Evolutionary conservation across 1,140 invertebrate genomes (phyloP), one percentile per base, ranked within the genome.

Genomic region (Helicoverpa armigera): DNA sequence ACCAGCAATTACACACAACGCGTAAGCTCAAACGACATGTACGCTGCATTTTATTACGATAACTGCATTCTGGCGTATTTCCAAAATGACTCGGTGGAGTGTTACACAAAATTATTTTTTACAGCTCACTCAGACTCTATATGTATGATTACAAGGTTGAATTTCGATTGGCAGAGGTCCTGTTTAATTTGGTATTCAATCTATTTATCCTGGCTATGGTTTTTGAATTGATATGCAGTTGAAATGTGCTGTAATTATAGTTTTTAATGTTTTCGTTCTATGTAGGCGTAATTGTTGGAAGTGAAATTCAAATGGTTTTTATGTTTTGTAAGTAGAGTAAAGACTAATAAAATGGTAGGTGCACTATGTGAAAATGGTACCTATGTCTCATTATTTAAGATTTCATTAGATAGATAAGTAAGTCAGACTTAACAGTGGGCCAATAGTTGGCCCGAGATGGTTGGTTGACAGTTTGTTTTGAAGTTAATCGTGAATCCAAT

Each of bases 41-140:
- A 14, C 43, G 29, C 70, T 51, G 70, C 31, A 35, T 58, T 73
- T 54, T 73, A 73, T 73, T 56, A 58, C 51, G 29, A 56, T 56
- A 58, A 56, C 53, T 58, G n/a, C 23, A n/a, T 4, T 73, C 56
- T 73, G 70, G 70, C 70, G 3, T 10, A 14, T 35, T 10, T 43
- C 70, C 70, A 73, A n/a, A 54, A 16, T 31, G 10, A 43, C n/a
- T n/a, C n/a, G 50, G 4, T 43, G 35, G 35, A 43, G 13, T 29
- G 18, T n/a, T 48, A 13, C 16, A 31, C 70, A 73, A 1, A 10
- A 16, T 56, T 58, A 10, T n/a, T 2, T 14, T 56, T 13, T 56
- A 12, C 53, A n/a, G 70, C 35, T 56, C 2, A 43, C 7, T 58
- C 12, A 35, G n/a, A n/a, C 70, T 43, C 43, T 16, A 58, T 11